Percentiles rank a stretch among this genome's conserved stretches.
Conservation (phyloP, 2,888 invertebrate species). For the Koerneria pararmatus region DNA sequence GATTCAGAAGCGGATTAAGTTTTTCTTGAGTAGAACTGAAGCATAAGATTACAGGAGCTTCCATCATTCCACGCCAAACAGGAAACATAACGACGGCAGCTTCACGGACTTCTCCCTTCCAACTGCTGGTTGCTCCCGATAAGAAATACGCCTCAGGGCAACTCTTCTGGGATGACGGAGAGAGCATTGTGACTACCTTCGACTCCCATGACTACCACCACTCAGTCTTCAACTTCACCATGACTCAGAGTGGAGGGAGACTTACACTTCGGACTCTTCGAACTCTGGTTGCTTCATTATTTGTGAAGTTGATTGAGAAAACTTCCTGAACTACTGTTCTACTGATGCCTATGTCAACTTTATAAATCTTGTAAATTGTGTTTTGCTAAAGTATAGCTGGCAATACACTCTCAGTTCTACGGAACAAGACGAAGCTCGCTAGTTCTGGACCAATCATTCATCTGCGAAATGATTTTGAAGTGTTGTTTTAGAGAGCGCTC, state of each 20-base stretch:
- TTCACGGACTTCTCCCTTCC: constrained; percentile 68
- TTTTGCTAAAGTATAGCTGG: too few species aligned
- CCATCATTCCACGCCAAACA: constrained; percentile 65
- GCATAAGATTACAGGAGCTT: constrained; percentile 62
- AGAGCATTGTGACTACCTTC: constrained; percentile 37
- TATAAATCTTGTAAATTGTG: too few species aligned
- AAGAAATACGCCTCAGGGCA: constrained; percentile 31
- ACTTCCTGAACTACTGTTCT: too few species aligned
- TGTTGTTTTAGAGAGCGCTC: constrained; percentile 24
- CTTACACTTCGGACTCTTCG: constrained; percentile 6
- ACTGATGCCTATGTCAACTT: too few species aligned
- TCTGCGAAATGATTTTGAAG: background rate
- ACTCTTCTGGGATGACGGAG: constrained; percentile 51
- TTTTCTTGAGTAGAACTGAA: too few species aligned
- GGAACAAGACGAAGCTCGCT: too few species aligned
- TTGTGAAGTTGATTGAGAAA: too few species aligned
- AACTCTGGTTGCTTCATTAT: too few species aligned
- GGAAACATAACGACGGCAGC: constrained; percentile 43
- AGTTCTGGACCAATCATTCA: background rate
- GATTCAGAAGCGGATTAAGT: too few species aligned
- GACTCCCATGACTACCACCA: constrained; percentile 23
- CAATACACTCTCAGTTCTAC: too few species aligned
- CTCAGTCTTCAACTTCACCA: background rate
- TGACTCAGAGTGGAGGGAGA: background rate
- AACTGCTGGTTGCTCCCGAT: constrained; percentile 66